phyloP scores from a whole-genome alignment of 2,113 vertebrate genomes.

The Pitta sordida region DNA sequence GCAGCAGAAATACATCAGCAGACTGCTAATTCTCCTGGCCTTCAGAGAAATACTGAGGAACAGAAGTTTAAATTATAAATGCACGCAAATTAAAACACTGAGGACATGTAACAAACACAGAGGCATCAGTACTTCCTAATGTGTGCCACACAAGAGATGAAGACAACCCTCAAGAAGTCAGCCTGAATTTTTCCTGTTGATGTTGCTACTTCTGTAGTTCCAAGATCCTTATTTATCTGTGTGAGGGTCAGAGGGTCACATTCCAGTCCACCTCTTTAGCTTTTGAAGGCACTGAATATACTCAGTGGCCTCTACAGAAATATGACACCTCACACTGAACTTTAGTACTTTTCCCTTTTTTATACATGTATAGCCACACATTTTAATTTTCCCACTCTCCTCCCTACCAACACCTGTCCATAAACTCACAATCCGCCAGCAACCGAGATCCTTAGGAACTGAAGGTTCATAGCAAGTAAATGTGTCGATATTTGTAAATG shows the following conservation, averaged over 20 bases:
- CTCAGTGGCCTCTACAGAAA: neutral
- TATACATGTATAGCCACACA: neutral
- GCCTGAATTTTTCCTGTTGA: neutral
- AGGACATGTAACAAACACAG: neutral
- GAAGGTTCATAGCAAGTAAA: neutral
- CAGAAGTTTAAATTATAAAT: neutral
- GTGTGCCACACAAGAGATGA: neutral
- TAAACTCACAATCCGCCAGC: neutral
- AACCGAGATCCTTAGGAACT: neutral
- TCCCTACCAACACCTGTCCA: neutral
- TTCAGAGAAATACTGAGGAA: neutral
- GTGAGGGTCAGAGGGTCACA: neutral
- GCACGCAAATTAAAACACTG: neutral
- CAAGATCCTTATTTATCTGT: neutral
- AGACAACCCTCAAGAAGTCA: neutral
- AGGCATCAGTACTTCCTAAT: neutral
- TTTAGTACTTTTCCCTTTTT: neutral
- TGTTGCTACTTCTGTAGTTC: neutral
- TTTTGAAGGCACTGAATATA: neutral
- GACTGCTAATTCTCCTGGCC: neutral
- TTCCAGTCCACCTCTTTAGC: neutral
- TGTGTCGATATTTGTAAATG: neutral
- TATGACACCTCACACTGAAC: neutral
- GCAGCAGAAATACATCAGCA: neutral
- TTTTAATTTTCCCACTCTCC: neutral